Percentiles rank a stretch among this genome's conserved stretches.
These are phyloP conservation scores for Coremacera marginata DNA, from an alignment of 2,888 invertebrate genomes.

Conservation along the genomic window DNA sequence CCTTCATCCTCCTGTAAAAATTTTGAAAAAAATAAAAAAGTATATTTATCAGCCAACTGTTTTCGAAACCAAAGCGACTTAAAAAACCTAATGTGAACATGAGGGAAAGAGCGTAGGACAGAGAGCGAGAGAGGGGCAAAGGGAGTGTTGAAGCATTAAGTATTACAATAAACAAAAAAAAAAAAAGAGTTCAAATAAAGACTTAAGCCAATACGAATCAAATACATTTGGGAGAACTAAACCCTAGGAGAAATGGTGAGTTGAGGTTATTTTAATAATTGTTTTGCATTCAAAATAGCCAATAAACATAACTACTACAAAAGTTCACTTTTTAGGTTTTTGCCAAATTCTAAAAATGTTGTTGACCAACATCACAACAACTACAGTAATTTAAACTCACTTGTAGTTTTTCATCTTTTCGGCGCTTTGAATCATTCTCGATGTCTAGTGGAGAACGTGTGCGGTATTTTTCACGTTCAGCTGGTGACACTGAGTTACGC, in stretches of 20 bases:
- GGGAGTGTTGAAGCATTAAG: conserved; percentile 13
- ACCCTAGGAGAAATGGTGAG: conserved; percentile 41
- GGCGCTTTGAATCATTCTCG: conserved; percentile 82
- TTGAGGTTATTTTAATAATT: conserved; percentile 27
- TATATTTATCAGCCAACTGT: conserved; percentile 53
- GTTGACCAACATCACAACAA: conserved; percentile 35
- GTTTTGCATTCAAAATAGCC: not conserved
- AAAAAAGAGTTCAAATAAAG: conserved; percentile 18
- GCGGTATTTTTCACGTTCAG: conserved; percentile 85
- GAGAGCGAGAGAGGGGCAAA: conserved; percentile 23
- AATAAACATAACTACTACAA: not conserved
- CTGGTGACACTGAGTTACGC: conserved; percentile 87
- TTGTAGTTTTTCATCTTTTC: conserved; percentile 89
- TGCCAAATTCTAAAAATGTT: not conserved
- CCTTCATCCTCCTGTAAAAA: conserved; percentile 88
- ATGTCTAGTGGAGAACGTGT: conserved; percentile 83
- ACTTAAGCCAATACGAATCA: conserved; percentile 13
- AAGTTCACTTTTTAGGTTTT: not conserved
- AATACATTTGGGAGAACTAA: conserved; percentile 24
- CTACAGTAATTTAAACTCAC: conserved; percentile 73
- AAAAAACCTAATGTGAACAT: conserved; percentile 37
- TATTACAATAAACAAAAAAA: conserved; percentile 8
- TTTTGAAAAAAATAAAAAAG: conserved; percentile 65
- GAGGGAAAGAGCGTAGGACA: conserved; percentile 15
- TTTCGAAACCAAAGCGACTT: conserved; percentile 41